Conservation (phyloP, 2,797 vertebrate genomes). For the Periparus ater region DNA sequence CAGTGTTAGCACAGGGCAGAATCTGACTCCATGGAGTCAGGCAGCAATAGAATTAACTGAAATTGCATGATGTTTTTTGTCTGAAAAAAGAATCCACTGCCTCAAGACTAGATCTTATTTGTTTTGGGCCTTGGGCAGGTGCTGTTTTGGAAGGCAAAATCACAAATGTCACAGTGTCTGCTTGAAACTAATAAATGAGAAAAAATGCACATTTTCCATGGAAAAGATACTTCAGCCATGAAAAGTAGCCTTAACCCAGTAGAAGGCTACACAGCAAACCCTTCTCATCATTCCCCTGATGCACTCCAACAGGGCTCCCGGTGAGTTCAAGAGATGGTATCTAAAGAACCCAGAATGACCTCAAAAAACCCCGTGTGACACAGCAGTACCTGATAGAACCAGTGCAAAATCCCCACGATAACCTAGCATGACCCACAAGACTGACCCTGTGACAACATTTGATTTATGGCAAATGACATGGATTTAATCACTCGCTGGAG, state of each 20-base stretch:
- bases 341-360: neutral
- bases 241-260: neutral
- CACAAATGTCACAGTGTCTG: neutral
- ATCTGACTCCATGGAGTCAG: neutral
- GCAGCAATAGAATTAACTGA: neutral
- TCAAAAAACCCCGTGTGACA: neutral
- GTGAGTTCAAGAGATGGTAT: neutral
- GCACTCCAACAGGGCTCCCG: neutral
- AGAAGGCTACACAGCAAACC: neutral
- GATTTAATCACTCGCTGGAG: constrained; percentile 41
- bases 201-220: neutral
- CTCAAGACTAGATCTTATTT: neutral
- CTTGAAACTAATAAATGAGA: neutral
- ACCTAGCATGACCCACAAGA: neutral
- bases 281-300: neutral
- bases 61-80: neutral
- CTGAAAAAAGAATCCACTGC: neutral
- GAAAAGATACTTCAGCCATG: neutral
- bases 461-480: constrained; percentile 30
- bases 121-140: neutral
- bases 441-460: constrained; percentile 17
- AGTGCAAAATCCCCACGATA: neutral
- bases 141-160: neutral
- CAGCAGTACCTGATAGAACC: constrained; percentile 6
- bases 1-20: neutral